Conservation (phyloP, 2,113 vertebrate genomes). For the pig (Sus scrofa) region DNA sequence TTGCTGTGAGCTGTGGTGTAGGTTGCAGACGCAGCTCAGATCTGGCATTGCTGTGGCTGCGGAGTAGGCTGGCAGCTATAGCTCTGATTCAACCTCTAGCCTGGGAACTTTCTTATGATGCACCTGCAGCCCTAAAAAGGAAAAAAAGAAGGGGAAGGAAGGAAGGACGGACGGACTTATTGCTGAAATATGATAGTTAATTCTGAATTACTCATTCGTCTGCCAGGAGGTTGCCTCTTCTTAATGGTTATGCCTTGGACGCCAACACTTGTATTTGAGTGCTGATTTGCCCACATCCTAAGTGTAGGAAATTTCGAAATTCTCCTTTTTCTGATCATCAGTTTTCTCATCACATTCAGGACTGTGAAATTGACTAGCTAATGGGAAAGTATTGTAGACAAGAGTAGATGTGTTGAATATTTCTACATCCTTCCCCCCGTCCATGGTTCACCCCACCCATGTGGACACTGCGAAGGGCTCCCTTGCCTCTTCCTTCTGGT, state of each 20-base stretch:
- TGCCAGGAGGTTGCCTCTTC: not conserved
- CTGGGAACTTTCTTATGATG: too few relatives aligned
- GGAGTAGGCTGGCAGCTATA: too few relatives aligned
- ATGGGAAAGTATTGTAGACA: not conserved
- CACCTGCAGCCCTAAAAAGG: too few relatives aligned
- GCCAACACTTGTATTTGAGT: not conserved
- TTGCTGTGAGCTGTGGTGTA: too few relatives aligned
- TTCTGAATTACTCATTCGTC: not conserved
- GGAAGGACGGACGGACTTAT: too few relatives aligned
- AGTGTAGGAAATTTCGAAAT: not conserved
- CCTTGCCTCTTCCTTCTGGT: not conserved
- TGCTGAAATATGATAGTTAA: not conserved
- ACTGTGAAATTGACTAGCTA: not conserved
- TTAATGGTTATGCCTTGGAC: not conserved
- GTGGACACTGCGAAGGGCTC: not conserved
- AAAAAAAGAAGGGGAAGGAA: too few relatives aligned
- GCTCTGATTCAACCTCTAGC: too few relatives aligned
- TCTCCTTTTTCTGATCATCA: not conserved
- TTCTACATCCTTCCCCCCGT: not conserved
- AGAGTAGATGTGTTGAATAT: not conserved
- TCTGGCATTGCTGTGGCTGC: too few relatives aligned
- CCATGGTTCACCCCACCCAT: not conserved
- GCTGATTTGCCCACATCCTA: not conserved
- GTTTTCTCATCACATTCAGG: not conserved
- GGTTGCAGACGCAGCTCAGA: too few relatives aligned